Evolutionary conservation across 2,797 vertebrate genomes (phyloP).

Genomic region (Sphenopsis melanotis): DNA sequence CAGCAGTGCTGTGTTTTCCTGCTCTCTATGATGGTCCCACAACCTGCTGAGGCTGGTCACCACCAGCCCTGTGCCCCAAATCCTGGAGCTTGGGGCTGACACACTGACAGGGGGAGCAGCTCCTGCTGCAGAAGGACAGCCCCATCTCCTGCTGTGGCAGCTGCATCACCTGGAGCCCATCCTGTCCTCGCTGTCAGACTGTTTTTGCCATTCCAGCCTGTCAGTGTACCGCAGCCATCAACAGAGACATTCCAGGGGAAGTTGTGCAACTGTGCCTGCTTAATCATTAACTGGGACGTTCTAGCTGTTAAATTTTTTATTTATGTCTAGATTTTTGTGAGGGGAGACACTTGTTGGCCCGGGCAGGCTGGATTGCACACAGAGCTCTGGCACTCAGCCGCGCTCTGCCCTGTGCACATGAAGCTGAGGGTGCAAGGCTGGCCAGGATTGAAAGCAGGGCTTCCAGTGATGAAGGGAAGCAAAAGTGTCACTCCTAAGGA

Average conservation of each 20-base stretch:
- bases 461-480: not conserved
- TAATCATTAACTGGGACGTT: slow-evolving; percentile 51
- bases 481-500: not conserved
- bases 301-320: slow-evolving; percentile 23
- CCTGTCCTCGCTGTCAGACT: accelerated
- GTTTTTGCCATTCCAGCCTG: slow-evolving; percentile 16
- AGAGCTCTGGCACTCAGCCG: not conserved
- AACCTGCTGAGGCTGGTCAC: not conserved
- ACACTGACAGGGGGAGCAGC: accelerated
- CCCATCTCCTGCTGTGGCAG: not conserved
- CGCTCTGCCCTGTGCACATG: not conserved
- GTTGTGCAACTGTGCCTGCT: slow-evolving; percentile 18
- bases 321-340: slow-evolving; percentile 29
- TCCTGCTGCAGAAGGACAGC: not conserved
- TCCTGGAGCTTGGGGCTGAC: not conserved
- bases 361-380: accelerated
- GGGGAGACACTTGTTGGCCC: not conserved
- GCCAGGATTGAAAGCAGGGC: not conserved
- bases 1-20: not conserved
- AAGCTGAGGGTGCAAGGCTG: not conserved
- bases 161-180: not conserved
- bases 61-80: not conserved
- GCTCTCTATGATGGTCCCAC: not conserved
- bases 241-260: slow-evolving; percentile 41
- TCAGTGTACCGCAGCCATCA: slow-evolving; percentile 22